Conservation (phyloP, 2,888 invertebrate species). For the Ormyrus thymus region DNA sequence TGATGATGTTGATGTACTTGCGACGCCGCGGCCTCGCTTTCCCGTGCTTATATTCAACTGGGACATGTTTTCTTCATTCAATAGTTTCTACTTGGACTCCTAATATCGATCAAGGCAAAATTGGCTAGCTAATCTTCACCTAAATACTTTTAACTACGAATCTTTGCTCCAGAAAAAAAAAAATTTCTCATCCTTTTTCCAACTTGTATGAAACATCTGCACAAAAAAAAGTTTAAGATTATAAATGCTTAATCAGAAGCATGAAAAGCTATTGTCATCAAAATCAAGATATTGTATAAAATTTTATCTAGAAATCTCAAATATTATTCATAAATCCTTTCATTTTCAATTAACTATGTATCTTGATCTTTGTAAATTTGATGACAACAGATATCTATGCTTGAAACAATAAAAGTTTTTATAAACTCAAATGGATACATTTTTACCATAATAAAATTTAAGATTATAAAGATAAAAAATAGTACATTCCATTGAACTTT, state of each 20-base stretch:
- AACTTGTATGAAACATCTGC: constrained; percentile 1
- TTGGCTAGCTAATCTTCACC: not conserved
- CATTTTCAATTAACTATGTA: too few species aligned
- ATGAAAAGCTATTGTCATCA: not conserved
- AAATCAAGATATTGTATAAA: not conserved
- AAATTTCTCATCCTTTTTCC: constrained; percentile 17
- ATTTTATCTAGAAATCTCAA: not conserved
- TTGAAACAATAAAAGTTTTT: not conserved
- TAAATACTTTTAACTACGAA: constrained; percentile 2
- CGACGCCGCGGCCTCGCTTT: constrained; percentile 71
- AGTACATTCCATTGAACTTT: not conserved
- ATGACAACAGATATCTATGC: not conserved
- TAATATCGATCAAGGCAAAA: constrained; percentile 8
- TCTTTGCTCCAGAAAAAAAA: not conserved
- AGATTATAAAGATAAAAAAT: not conserved
- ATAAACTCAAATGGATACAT: not conserved
- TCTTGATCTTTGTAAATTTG: too few species aligned
- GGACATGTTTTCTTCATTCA: constrained; percentile 66
- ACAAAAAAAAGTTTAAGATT: not conserved
- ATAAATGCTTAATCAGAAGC: not conserved
- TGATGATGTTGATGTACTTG: constrained; percentile 76
- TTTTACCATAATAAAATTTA: too few species aligned
- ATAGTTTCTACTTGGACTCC: constrained; percentile 8
- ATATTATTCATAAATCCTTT: not conserved
- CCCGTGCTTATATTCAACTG: constrained; percentile 71